These are phyloP conservation scores for Thymelicus lineola DNA, from an alignment of 2,888 invertebrate species.

Conservation along the genomic window DNA sequence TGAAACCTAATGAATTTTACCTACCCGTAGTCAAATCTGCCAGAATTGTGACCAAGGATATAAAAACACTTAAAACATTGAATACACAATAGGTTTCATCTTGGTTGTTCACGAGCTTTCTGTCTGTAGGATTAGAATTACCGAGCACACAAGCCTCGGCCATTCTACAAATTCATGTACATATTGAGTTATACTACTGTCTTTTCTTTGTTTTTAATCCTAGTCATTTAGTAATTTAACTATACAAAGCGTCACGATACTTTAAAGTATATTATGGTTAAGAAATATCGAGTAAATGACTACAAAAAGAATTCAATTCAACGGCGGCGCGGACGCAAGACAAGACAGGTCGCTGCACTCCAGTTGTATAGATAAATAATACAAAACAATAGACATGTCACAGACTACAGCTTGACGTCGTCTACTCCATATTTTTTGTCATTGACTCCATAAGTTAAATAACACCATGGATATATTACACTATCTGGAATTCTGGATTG, in stretches of 20 bases:
- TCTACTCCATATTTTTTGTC: too few relatives aligned
- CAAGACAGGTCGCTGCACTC: conserved; percentile 53
- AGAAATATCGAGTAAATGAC: background rate
- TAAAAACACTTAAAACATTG: conserved; percentile 82
- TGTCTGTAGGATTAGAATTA: conserved; percentile 61
- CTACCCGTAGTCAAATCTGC: conserved; percentile 86
- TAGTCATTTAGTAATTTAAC: background rate
- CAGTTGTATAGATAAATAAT: conserved; percentile 11
- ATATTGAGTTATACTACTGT: conserved; percentile 41
- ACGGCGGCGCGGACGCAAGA: conserved; percentile 52
- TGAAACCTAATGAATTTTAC: conserved; percentile 40
- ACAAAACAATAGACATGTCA: too few relatives aligned
- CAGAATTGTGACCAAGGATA: conserved; percentile 85
- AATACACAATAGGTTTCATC: conserved; percentile 80
- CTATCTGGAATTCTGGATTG: too few relatives aligned
- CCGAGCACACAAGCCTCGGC: conserved; percentile 77
- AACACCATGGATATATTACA: too few relatives aligned
- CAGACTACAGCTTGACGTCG: too few relatives aligned
- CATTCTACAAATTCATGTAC: conserved; percentile 62
- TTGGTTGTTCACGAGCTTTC: conserved; percentile 64
- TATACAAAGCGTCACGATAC: background rate
- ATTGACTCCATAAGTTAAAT: too few relatives aligned
- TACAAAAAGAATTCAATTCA: conserved; percentile 43
- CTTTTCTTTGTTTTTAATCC: background rate
- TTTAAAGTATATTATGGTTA: conserved; percentile 5